Percentiles rank a stretch among this genome's conserved stretches.
These are phyloP conservation scores for Cotesia vestalis DNA, from an alignment of 1,140 invertebrate genomes.

Conservation along the genomic window DNA sequence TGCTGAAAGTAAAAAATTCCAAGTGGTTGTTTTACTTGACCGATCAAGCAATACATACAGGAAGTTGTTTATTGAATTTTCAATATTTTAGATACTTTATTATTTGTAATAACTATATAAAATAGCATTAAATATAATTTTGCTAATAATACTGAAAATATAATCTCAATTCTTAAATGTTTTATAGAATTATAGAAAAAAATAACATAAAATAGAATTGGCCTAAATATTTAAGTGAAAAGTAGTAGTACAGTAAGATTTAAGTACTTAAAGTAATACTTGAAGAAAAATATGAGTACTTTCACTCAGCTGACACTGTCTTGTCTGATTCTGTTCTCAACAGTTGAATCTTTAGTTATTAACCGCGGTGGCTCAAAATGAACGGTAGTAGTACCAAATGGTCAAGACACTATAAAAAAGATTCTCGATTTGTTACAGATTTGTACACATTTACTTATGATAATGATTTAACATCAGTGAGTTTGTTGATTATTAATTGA, in stretches of 20 bases:
- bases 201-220: background rate
- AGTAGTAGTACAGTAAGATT: background rate
- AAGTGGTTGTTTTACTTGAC: constrained; percentile 26
- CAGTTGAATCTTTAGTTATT: constrained; percentile 41
- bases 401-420: constrained; percentile 82
- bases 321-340: background rate
- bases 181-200: background rate
- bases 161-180: too few relatives aligned
- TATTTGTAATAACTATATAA: background rate
- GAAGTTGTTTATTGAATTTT: background rate
- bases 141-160: background rate
- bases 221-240: constrained; percentile 1
- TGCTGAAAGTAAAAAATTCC: background rate
- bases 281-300: constrained; percentile 19
- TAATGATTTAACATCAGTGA: constrained; percentile 69
- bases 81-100: background rate
- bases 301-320: constrained; percentile 14
- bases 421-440: constrained; percentile 81
- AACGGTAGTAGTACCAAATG: constrained; percentile 58
- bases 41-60: constrained; percentile 22
- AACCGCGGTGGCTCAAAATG: constrained; percentile 48
- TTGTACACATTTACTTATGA: constrained; percentile 86
- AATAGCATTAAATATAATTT: background rate
- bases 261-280: background rate
- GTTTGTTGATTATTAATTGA: constrained; percentile 35